Evolutionary conservation across 2,888 invertebrate genomes (phyloP).

Genomic region (Tetramorium bicarinatum): DNA sequence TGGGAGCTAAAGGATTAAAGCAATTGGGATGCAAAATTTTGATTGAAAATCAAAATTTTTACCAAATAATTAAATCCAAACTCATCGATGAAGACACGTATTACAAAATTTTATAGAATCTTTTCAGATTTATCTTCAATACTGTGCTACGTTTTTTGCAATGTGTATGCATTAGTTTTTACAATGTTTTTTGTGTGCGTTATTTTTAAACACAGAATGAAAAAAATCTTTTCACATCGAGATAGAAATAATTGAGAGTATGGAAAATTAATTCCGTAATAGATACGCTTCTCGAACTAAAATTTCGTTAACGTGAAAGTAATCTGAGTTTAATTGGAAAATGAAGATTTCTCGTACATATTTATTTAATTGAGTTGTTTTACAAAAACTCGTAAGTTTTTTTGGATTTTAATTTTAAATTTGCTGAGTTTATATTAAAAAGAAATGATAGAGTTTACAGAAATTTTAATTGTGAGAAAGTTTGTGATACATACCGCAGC

Average conservation of each 20-base stretch:
- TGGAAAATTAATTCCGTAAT: neutral
- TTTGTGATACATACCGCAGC: neutral
- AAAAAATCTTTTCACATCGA: constrained; percentile 4
- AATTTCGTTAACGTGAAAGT: neutral
- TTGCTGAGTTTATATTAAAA: neutral
- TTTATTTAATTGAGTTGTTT: neutral
- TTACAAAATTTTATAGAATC: neutral
- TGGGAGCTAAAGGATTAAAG: too few relatives aligned
- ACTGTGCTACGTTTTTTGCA: neutral
- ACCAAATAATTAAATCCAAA: neutral
- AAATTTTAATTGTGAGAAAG: constrained; percentile 12
- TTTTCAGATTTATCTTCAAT: neutral
- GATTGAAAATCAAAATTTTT: constrained; percentile 5
- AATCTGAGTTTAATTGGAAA: neutral
- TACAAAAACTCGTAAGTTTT: neutral
- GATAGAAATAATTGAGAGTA: neutral
- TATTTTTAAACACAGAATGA: neutral
- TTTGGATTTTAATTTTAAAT: neutral
- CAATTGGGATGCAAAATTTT: neutral
- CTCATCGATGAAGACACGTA: neutral
- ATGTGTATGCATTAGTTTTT: neutral
- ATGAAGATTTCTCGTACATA: neutral
- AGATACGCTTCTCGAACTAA: neutral
- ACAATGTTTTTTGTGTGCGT: constrained; percentile 7
- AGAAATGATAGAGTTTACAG: neutral